phyloP scores from a whole-genome alignment of 2,888 invertebrate species.

The Reticulitermes lucifugus region DNA sequence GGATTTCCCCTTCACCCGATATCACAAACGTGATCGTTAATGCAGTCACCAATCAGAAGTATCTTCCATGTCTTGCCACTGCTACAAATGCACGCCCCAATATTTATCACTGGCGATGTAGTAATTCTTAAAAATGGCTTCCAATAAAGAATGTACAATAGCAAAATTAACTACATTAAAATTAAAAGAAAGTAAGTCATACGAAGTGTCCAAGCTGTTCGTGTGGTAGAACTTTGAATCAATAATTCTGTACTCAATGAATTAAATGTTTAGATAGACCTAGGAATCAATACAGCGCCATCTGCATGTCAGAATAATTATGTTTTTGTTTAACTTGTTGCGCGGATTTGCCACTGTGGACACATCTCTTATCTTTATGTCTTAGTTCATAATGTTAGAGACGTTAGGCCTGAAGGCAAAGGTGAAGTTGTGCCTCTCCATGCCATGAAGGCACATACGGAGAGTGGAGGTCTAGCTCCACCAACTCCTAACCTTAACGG shows the following conservation, averaged over 20 bases:
- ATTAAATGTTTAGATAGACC: neutral
- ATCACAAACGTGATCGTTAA: neutral
- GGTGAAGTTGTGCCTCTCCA: no score
- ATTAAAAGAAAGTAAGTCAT: neutral
- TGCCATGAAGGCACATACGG: no score
- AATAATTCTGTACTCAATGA: neutral
- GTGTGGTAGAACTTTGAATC: neutral
- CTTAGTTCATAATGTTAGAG: neutral
- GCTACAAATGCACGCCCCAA: neutral
- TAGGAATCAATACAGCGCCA: neutral
- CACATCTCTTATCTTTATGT: neutral
- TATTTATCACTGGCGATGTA: neutral
- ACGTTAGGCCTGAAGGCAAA: neutral
- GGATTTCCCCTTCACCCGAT: neutral
- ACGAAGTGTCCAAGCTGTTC: neutral
- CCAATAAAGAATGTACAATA: neutral
- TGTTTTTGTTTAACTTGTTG: neutral
- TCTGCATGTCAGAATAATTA: neutral
- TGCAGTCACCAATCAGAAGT: neutral
- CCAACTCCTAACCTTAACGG: no score
- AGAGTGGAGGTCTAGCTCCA: no score
- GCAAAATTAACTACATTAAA: neutral
- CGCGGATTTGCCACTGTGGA: neutral
- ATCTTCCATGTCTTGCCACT: neutral
- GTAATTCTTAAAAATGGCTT: constrained; percentile 4